Base-by-base conservation (phyloP, 2,888 invertebrate species). In the Spodoptera picta region DNA sequence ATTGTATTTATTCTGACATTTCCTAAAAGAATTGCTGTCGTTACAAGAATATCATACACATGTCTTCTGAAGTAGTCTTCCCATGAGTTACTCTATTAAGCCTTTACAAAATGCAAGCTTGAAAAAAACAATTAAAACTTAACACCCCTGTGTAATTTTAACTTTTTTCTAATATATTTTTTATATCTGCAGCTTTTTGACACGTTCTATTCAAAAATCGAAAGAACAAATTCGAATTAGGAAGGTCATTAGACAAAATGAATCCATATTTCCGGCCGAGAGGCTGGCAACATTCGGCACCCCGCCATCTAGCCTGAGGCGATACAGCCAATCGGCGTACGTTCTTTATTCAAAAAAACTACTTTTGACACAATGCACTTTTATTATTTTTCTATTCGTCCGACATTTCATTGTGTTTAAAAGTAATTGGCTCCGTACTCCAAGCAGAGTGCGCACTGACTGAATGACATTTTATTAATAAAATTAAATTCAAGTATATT, bases 291-390 rank as follows among this genome's bases (percentile, higher is more conserved):
- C 90, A 88, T 84, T 89, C 81, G 90, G 89, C 93, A 89, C 93
- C 93, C 94, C 91, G 90, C 89, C 89, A 90, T 90, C 87, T 89
- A 82, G 93, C 94, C 93, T 73, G 85, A 81, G 94, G 94, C 94
- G 75, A 90, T 88, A 80, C 76, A 83, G 86, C 92, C 92, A 92
- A 92, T 93, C 87, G 86, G 84, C 83, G 87, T 83, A 79, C 85
- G 88, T 89, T 90, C 90, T 90, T 88, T 87, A 91, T 92, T 91
- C 86, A 88, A 90, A 92, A 36, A 88, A 87, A 78, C 81, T 84
- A 79, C 84, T 85, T 80, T 84, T 83, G 77, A 75, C 75, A 89
- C 87, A 89, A 88, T 89, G 81, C 77, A 73, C 87, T 87, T 84
- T 86, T 68, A 83, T 87, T 88, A 81, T 87, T 88, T 88, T 88